phyloP scores from a whole-genome alignment of 92 coral and sea anemone species.

The Porites lobata region DNA sequence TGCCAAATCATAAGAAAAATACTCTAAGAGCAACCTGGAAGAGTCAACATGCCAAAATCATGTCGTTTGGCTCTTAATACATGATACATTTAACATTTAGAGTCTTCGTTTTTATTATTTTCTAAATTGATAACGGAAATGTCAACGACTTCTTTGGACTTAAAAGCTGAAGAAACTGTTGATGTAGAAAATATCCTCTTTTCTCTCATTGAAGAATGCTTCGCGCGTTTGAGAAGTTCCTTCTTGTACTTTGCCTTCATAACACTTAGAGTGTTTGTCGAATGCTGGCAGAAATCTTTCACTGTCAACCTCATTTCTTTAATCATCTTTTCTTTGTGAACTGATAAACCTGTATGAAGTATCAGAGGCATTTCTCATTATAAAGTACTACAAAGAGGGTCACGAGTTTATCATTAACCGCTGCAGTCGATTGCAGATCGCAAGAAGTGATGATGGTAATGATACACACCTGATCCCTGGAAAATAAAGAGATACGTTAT shows the following conservation, averaged over 20 bases:
- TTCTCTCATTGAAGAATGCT: not conserved
- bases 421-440: too few relatives aligned
- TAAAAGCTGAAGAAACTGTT: not conserved
- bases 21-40: not conserved
- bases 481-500: not conserved
- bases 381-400: too few relatives aligned
- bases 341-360: not conserved
- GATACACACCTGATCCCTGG: constrained; percentile 31
- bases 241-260: constrained; percentile 26
- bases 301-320: constrained; percentile 18
- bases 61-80: not conserved
- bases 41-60: not conserved
- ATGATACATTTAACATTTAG: constrained; percentile 4
- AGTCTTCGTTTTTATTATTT: not conserved
- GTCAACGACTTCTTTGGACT: not conserved
- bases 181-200: not conserved
- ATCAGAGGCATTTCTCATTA: too few relatives aligned
- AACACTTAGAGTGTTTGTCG: not conserved
- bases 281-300: constrained; percentile 21
- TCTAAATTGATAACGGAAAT: constrained; percentile 10
- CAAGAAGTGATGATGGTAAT: too few relatives aligned
- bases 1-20: too few relatives aligned
- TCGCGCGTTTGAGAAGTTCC: constrained; percentile 16
- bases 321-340: constrained; percentile 24
- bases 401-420: too few relatives aligned